Conservation (phyloP, 2,797 vertebrate species). For the Parauchenoglanis punctatus region DNA sequence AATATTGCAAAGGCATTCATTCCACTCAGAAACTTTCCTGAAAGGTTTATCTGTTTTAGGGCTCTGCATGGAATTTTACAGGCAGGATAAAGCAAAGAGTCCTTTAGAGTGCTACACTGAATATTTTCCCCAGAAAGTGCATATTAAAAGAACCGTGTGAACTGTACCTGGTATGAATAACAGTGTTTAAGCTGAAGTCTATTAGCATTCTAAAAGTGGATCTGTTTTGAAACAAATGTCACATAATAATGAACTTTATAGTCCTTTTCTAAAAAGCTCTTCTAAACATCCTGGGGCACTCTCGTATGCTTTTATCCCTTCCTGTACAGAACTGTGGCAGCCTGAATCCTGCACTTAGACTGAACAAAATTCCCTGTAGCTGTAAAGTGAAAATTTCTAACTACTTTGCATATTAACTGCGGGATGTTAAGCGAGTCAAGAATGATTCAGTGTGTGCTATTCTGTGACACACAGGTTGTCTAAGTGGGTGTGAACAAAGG, state of each 20-base stretch:
- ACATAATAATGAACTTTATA: slow-evolving; percentile 30
- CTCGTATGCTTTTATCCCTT: slow-evolving; percentile 27
- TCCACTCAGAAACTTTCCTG: not conserved
- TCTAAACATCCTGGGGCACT: slow-evolving; percentile 54
- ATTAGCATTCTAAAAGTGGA: slow-evolving; percentile 22
- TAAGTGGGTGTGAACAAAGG: not conserved
- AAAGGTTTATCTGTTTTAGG: not conserved
- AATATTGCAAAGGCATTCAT: not conserved
- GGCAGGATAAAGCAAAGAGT: not conserved
- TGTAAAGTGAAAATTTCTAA: not conserved
- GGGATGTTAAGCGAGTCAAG: not conserved
- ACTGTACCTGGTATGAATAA: slow-evolving; percentile 13
- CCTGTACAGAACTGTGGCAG: slow-evolving; percentile 15
- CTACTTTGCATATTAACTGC: not conserved
- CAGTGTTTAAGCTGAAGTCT: slow-evolving; percentile 20
- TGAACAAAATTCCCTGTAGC: not conserved
- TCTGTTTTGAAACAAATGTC: slow-evolving; percentile 30
- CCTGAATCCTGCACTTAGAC: not conserved
- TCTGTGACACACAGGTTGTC: not conserved
- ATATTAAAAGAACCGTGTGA: slow-evolving; percentile 1
- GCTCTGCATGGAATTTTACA: not conserved
- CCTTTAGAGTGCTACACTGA: not conserved
- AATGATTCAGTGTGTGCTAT: not conserved
- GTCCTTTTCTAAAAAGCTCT: slow-evolving; percentile 26
- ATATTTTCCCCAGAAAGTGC: not conserved